Base-by-base conservation (phyloP, 2,888 invertebrate species). In the Fragum whitleyi region DNA sequence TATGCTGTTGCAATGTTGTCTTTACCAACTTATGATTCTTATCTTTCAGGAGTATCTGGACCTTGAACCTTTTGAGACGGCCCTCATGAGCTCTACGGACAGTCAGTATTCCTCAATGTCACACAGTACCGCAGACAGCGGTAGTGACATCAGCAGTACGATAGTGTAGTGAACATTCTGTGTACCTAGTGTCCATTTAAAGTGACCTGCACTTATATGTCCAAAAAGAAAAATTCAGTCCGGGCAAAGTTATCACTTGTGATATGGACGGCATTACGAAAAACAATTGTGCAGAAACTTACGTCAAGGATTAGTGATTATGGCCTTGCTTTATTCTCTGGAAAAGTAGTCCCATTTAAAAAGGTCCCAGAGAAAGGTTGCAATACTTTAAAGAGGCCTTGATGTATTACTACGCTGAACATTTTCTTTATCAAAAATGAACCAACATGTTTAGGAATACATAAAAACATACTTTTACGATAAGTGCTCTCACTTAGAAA, bases 41-140 rank as follows among this genome's bases (percentile, higher is more conserved):
- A 51, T 1, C 29, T 73, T 80, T 88, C 91, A 96, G 95, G 98
- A 98, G 93, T 98, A 98, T 94, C 94, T 98, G 92, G 98, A 98
- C 94, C 95, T 98, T 75, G 91, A 91, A 75, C 90, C 90, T 14
- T 81, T 90, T 70, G 90, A 91, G 67, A 89, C 89, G 29, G 89
- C 90, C 26, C 84, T 90, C 28, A 88, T 90, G 74, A 91, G 91
- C 65, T 89, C 89, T 16, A 90, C 91, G 6, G 92, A 92, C 87
- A 91, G 91, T 80, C 92, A 93, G 87, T 93, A 93, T 89, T 93
- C 92, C 19, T 92, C 92, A 29, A 93, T 93, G 92, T 92, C 91
- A 68, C 90, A 90, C 68, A 90, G 90, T 75, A 88, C 88, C 68
- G 90, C 88, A 53, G 87, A 86, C 74, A 89, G 88, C 71, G 85